Evolutionary conservation across 2,113 vertebrate species (phyloP).

Genomic region (Mola mola): DNA sequence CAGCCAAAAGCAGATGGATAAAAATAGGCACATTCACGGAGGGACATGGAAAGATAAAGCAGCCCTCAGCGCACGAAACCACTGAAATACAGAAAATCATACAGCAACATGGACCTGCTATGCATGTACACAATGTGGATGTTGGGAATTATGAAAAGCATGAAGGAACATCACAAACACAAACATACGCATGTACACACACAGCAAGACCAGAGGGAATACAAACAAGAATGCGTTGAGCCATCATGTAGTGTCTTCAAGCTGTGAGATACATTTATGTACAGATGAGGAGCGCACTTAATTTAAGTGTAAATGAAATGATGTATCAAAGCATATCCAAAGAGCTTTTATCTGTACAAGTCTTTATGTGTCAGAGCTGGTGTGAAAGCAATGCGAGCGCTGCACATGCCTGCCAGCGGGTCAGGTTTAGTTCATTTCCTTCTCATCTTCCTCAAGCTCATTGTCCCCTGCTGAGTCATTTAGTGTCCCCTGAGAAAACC

Average conservation of each 20-base stretch:
- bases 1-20: slow-evolving; percentile 30
- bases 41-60: slow-evolving; percentile 41
- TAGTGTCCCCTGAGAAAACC: slow-evolving; percentile 64
- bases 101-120: slow-evolving; percentile 25
- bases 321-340: slow-evolving; percentile 38
- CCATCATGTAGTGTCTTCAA: slow-evolving; percentile 30
- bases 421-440: slow-evolving; percentile 72
- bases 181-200: slow-evolving; percentile 2
- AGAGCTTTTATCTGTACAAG: slow-evolving; percentile 41
- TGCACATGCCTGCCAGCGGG: slow-evolving; percentile 12
- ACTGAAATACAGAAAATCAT: slow-evolving; percentile 17
- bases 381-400: neutral
- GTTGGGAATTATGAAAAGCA: slow-evolving; percentile 45
- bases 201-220: slow-evolving; percentile 38
- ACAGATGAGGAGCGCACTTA: slow-evolving; percentile 36
- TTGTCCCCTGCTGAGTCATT: slow-evolving; percentile 70
- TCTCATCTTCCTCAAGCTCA: slow-evolving; percentile 66
- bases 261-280: slow-evolving; percentile 26
- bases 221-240: slow-evolving; percentile 39
- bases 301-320: slow-evolving; percentile 53
- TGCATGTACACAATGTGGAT: slow-evolving; percentile 32
- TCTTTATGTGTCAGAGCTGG: slow-evolving; percentile 12
- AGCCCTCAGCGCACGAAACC: slow-evolving; percentile 12
- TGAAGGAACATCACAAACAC: slow-evolving; percentile 34
- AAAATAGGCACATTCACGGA: slow-evolving; percentile 28